A percentile compares a stretch with the other conserved stretches of the same genome.
Conservation (phyloP, 2,113 vertebrate genomes). For the Leuciscus idus region DNA sequence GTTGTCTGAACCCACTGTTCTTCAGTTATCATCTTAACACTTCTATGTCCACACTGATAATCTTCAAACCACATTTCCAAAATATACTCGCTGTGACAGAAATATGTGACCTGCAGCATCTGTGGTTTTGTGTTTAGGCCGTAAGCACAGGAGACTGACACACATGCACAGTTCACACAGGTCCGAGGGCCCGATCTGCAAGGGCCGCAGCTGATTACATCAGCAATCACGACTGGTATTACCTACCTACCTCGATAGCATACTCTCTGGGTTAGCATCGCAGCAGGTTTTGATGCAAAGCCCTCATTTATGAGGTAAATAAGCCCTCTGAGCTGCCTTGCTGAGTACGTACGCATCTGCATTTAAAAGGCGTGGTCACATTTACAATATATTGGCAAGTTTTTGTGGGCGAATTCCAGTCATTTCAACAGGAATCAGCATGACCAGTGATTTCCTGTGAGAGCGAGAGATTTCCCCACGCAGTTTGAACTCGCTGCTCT, state of each 20-base stretch:
- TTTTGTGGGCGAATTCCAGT: too few species aligned
- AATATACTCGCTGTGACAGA: neutral
- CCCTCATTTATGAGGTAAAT: neutral
- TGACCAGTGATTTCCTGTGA: too few species aligned
- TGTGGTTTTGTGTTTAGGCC: neutral
- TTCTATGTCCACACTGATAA: neutral
- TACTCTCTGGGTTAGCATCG: neutral
- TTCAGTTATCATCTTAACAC: neutral
- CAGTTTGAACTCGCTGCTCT: too few species aligned
- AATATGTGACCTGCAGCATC: neutral
- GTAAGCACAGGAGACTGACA: neutral
- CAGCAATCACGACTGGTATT: neutral
- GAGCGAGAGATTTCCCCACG: too few species aligned
- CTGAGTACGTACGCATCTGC: neutral
- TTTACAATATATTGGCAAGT: too few species aligned
- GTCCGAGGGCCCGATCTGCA: neutral
- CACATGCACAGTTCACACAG: neutral
- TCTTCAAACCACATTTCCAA: conserved; percentile 24
- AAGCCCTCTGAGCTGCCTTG: neutral
- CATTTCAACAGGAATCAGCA: too few species aligned
- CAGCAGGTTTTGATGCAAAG: neutral
- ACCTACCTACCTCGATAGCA: neutral
- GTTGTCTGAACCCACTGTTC: neutral
- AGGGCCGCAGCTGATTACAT: neutral
- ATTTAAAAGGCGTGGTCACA: too few species aligned